Conservation (phyloP, 2,888 invertebrate genomes). For the Volucella inanis region DNA sequence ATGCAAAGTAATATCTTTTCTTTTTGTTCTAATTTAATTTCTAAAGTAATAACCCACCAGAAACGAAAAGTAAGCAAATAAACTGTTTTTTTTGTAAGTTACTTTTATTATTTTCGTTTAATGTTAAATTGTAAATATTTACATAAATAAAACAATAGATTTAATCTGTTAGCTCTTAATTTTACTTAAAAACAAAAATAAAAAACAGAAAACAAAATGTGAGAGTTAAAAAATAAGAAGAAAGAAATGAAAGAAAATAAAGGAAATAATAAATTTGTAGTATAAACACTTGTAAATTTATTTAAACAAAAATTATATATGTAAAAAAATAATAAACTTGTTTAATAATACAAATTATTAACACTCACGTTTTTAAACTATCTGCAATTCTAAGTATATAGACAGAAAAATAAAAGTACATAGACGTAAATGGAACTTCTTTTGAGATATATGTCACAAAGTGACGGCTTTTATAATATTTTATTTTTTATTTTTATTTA, state of each 20-base stretch:
- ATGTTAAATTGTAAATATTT: constrained; percentile 70
- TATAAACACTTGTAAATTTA: constrained; percentile 62
- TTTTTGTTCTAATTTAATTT: constrained; percentile 36
- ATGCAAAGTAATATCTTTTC: constrained; percentile 50
- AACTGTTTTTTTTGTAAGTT: constrained; percentile 8
- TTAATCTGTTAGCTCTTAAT: constrained; percentile 65
- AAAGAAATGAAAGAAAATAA: too few species aligned
- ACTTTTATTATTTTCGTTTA: constrained; percentile 15
- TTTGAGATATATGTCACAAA: constrained; percentile 76
- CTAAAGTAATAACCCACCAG: constrained; percentile 71
- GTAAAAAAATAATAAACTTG: constrained; percentile 32
- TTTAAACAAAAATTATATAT: constrained; percentile 22
- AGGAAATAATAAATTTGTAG: constrained; percentile 2
- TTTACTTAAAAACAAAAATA: constrained; percentile 65
- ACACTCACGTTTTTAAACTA: constrained; percentile 68
- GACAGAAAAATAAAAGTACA: constrained; percentile 48
- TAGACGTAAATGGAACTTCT: constrained; percentile 64
- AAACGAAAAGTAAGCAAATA: constrained; percentile 37
- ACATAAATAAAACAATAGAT: constrained; percentile 54
- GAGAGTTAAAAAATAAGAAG: constrained; percentile 60
- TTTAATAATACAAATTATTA: constrained; percentile 65
- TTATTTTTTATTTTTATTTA: constrained; percentile 65
- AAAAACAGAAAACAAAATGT: constrained; percentile 33
- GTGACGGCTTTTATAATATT: constrained; percentile 76
- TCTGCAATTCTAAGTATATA: constrained; percentile 68